Percentiles rank a stretch among this genome's conserved stretches.
Evolutionary conservation across 2,888 invertebrate genomes (phyloP).

Genomic region (Platycnemis pennipes): DNA sequence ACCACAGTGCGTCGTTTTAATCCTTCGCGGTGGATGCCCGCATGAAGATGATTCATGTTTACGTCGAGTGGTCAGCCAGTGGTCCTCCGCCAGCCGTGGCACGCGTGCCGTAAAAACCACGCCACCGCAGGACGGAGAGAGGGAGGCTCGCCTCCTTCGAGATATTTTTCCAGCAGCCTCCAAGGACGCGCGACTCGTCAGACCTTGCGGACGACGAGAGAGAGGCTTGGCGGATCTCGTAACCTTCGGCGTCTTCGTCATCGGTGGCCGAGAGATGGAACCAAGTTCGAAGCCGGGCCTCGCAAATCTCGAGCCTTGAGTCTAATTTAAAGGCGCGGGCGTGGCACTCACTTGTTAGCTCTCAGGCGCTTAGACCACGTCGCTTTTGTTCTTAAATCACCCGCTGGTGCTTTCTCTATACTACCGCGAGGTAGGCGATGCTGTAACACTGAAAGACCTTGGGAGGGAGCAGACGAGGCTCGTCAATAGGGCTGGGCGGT

Average conservation of each 20-base stretch:
- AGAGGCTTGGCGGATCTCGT: not conserved
- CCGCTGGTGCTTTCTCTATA: no score
- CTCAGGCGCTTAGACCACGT: no score
- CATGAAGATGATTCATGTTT: not conserved
- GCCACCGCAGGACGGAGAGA: not conserved
- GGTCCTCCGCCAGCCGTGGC: not conserved
- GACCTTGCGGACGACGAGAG: not conserved
- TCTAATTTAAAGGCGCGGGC: no score
- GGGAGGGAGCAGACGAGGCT: no score
- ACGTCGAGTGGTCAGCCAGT: not conserved
- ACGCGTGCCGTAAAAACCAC: not conserved
- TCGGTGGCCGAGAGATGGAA: not conserved
- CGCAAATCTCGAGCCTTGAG: not conserved
- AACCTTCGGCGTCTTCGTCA: not conserved
- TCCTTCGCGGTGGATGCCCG: no score
- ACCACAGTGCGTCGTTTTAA: no score
- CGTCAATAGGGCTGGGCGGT: no score
- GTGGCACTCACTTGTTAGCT: no score
- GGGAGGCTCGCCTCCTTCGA: not conserved
- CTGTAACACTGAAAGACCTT: no score
- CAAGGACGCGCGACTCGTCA: conserved; percentile 2
- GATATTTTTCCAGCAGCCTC: not conserved
- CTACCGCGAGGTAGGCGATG: no score
- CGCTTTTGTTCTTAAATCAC: no score
- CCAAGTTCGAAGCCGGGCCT: not conserved